Evolutionary conservation across 92 coral and sea anemone genomes (phyloP), one percentile per base, ranked within the genome.

Genomic region (Zoanthus gigantus): DNA sequence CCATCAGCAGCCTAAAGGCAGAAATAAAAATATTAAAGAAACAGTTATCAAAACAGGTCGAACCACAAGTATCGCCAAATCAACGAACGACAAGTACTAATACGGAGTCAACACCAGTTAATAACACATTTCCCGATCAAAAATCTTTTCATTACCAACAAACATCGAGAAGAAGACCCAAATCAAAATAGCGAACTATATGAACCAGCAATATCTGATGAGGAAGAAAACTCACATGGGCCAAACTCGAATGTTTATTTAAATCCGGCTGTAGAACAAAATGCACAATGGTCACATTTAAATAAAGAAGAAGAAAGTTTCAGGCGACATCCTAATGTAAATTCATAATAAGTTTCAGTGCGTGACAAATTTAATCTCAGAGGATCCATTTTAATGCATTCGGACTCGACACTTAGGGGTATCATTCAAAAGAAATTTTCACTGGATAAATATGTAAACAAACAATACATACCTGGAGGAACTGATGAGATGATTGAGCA

Each of bases 381-480:
- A 50, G 54, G 54, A 50, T 50, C 54, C 9, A 73, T 73, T 47
- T 44, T 34, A 17, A 67, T 69, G 15, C 13, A 69, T 9, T 83
- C 78, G 23, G 87, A 83, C 77, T 83, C 87, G 13, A 32, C 44
- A 28, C 69, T 34, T 56, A 58, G 87, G 15, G 87, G 87, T 14
- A 69, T 83, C 47, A 23, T 83, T 13, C 87, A 83, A 68, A 31
- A 52, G 50, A 83, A 46, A 46, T 44, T 83, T 3, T 78, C 78
- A n/a, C 87, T 78, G 30, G 44, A 77, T 16, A 45, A 65, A 17
- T 83, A 83, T 69, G 56, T 83, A 65, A 83, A 83, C 31, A 83
- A 83, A 71, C 78, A 83, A 34, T 83, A 68, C 23, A 18, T 83
- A 11, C 57, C 87, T 54, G 87, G 87, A 14, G 87, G 87, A 1